phyloP scores from a whole-genome alignment of 2,888 invertebrate genomes.

The Bombylius discolor region DNA sequence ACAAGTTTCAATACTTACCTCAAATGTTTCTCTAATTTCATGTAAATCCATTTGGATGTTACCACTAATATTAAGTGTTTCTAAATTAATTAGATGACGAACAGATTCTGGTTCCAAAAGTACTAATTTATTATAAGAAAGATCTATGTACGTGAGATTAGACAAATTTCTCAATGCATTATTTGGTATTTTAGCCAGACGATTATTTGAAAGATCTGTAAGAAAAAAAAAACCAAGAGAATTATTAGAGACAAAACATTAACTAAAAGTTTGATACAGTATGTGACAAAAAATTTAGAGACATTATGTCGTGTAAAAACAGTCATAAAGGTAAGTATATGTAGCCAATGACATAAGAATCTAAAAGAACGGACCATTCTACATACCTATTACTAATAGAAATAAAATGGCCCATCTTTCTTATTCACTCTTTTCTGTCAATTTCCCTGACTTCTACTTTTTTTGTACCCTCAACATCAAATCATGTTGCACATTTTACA shows the following conservation, averaged over 20 bases:
- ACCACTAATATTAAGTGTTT: slow-evolving; percentile 55
- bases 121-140: slow-evolving; percentile 63
- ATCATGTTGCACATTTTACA: no score
- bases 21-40: slow-evolving; percentile 34
- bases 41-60: slow-evolving; percentile 39
- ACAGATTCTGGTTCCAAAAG: slow-evolving; percentile 48
- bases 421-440: no score
- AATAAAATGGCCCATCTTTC: no score
- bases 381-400: no score
- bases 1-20: slow-evolving; percentile 23
- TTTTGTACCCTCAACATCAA: no score
- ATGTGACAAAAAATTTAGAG: slow-evolving; percentile 1
- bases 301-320: no score
- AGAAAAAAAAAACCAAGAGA: slow-evolving; percentile 1
- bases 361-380: no score
- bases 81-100: slow-evolving; percentile 38
- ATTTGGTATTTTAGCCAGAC: slow-evolving; percentile 59
- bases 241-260: slow-evolving; percentile 1
- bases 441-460: no score
- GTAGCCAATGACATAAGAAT: no score
- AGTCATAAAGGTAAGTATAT: no score
- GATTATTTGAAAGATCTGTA: slow-evolving; percentile 52
- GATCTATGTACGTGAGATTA: slow-evolving; percentile 53
- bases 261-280: background rate
- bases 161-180: slow-evolving; percentile 61